Conservation (phyloP, 1,140 invertebrate species). For the Panonychus citri region DNA sequence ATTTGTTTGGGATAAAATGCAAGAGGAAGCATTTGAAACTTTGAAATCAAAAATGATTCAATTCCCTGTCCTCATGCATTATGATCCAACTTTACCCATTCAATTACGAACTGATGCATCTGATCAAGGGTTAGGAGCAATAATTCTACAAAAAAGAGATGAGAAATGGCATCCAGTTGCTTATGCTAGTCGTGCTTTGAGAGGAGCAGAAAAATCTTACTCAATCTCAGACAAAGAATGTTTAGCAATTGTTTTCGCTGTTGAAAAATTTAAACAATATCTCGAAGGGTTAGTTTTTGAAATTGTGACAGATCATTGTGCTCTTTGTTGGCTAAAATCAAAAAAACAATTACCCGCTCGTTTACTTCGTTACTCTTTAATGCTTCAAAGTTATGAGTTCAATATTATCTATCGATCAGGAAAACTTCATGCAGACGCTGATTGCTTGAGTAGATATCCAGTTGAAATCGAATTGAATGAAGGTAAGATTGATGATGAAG, state of each 20-base stretch:
- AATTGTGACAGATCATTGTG: conserved; percentile 28
- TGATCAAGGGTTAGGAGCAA: neutral
- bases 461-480: no score
- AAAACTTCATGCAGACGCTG: neutral
- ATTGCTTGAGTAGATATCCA: conserved; percentile 1
- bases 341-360: conserved; percentile 22
- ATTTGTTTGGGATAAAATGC: conserved; percentile 5
- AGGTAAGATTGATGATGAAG: no score
- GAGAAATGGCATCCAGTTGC: conserved; percentile 2
- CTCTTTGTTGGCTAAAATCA: conserved; percentile 24
- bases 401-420: conserved; percentile 1
- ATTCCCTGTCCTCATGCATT: no score
- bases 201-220: neutral
- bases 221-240: conserved; percentile 13
- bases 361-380: neutral
- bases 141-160: conserved; percentile 6
- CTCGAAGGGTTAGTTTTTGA: conserved; percentile 22
- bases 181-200: conserved; percentile 8
- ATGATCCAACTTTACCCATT: neutral
- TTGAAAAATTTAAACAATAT: conserved; percentile 5
- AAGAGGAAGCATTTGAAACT: conserved; percentile 19
- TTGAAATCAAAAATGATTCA: conserved; percentile 17
- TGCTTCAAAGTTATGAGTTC: neutral
- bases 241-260: conserved; percentile 19
- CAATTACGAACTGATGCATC: conserved; percentile 13